Conservation (phyloP, 2,888 invertebrate genomes). For the Drosophila mimica region DNA sequence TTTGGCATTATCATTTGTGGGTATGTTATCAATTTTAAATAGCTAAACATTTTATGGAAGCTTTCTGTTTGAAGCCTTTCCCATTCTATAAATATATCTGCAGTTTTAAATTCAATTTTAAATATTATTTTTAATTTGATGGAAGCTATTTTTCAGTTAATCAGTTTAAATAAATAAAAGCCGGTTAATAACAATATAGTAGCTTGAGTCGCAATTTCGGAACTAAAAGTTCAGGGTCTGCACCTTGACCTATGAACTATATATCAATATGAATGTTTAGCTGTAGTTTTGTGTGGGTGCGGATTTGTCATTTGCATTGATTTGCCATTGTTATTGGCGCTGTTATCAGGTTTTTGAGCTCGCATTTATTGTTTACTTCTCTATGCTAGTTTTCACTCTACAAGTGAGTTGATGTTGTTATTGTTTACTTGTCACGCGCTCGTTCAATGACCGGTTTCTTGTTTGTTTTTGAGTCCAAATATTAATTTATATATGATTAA, state of each 20-base stretch:
- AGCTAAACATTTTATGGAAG: neutral
- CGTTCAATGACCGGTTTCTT: slow-evolving; percentile 48
- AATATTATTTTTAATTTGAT: neutral
- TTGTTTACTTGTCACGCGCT: slow-evolving; percentile 41
- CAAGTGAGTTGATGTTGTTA: neutral
- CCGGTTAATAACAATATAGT: neutral
- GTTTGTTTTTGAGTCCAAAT: slow-evolving; percentile 2
- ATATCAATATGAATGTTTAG: neutral
- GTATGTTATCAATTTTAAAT: slow-evolving; percentile 86
- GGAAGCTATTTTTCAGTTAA: neutral
- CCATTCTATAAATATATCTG: neutral
- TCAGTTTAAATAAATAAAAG: neutral
- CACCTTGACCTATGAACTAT: slow-evolving; percentile 19
- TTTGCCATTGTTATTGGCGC: slow-evolving; percentile 1
- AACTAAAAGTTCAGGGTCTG: slow-evolving; percentile 14
- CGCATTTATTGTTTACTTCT: neutral
- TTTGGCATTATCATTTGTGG: slow-evolving; percentile 96
- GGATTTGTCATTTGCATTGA: neutral
- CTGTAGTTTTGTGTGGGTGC: slow-evolving; percentile 9
- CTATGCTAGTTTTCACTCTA: slow-evolving; percentile 18
- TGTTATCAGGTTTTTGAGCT: slow-evolving; percentile 24
- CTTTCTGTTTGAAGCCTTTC: neutral
- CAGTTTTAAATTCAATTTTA: no score
- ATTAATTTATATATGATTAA: slow-evolving; percentile 12
- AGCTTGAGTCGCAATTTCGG: neutral